A percentile compares a stretch with the other conserved stretches of the same genome.
These are phyloP conservation scores for Epistrophe eligans DNA, from an alignment of 2,888 invertebrate species.

Conservation along the genomic window DNA sequence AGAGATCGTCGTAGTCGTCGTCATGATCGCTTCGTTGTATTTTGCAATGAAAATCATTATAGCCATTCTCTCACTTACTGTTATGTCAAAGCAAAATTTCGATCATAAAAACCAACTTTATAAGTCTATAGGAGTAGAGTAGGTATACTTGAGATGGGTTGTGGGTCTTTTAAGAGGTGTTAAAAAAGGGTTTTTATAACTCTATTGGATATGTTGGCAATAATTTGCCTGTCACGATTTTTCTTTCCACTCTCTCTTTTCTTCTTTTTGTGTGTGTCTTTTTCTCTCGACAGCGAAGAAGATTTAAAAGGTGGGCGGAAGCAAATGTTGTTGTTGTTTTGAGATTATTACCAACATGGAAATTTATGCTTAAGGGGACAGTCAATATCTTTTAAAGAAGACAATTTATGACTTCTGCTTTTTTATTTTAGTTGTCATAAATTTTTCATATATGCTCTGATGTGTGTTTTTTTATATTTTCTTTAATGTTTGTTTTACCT, in stretches of 20 bases:
- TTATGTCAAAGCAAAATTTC: conserved; percentile 34
- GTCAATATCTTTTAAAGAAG: conserved; percentile 18
- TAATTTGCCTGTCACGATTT: conserved; percentile 40
- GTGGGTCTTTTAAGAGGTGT: conserved; percentile 31
- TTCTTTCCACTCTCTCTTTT: neutral
- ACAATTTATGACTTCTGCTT: conserved; percentile 46
- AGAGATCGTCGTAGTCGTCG: neutral
- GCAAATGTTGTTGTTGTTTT: conserved; percentile 10
- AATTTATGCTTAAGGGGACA: conserved; percentile 49
- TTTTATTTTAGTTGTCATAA: conserved; percentile 21
- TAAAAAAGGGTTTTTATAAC: conserved; percentile 60
- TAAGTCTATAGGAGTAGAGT: neutral
- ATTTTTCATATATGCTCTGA: neutral
- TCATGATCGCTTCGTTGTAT: neutral
- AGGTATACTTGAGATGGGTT: neutral
- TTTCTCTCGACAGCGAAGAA: conserved; percentile 1
- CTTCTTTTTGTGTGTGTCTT: neutral
- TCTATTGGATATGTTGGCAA: conserved; percentile 40
- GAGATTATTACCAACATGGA: conserved; percentile 25
- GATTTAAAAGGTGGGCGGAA: conserved; percentile 32
- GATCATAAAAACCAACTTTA: conserved; percentile 20
- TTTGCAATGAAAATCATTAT: neutral
- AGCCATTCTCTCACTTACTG: neutral
- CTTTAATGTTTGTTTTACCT: neutral
- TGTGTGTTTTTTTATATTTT: neutral